These are phyloP conservation scores for Castor canadensis DNA, from an alignment of 2,113 vertebrate species.

Conservation along the genomic window DNA sequence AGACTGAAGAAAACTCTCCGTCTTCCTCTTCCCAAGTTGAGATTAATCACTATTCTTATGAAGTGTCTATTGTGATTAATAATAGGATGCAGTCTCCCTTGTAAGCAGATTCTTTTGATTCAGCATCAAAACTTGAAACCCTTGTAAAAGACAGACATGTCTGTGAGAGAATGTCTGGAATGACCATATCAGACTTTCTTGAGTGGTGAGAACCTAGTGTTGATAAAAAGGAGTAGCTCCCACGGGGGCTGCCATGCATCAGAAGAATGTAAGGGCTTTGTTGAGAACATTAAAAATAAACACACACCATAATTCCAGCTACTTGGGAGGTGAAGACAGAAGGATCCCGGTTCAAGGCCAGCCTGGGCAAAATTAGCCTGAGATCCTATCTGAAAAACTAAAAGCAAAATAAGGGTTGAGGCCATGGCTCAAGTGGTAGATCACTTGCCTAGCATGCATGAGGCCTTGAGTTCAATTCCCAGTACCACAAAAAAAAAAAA, in stretches of 20 bases:
- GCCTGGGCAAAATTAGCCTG: no score
- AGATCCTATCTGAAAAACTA: no score
- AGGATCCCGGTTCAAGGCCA: no score
- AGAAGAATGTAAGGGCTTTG: neutral
- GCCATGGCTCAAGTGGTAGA: no score
- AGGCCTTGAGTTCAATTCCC: no score
- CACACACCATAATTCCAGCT: no score
- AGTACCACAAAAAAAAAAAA: no score
- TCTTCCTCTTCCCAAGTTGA: neutral
- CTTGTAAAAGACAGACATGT: conserved; percentile 67
- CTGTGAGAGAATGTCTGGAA: conserved; percentile 73
- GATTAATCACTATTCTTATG: neutral
- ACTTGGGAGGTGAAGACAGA: no score
- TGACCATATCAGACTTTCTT: conserved; percentile 75
- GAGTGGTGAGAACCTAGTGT: conserved; percentile 1
- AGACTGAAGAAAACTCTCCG: neutral
- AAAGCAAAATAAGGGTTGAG: no score
- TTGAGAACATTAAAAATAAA: neutral
- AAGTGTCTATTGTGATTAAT: neutral
- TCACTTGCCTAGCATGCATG: no score
- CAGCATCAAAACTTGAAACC: conserved; percentile 68
- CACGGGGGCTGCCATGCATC: neutral
- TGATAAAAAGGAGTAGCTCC: conserved; percentile 76
- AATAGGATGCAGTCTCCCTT: conserved; percentile 39
- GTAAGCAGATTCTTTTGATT: conserved; percentile 68